phyloP scores from a whole-genome alignment of 64 coral and sea anemone genomes.

The Anthopleura sola region DNA sequence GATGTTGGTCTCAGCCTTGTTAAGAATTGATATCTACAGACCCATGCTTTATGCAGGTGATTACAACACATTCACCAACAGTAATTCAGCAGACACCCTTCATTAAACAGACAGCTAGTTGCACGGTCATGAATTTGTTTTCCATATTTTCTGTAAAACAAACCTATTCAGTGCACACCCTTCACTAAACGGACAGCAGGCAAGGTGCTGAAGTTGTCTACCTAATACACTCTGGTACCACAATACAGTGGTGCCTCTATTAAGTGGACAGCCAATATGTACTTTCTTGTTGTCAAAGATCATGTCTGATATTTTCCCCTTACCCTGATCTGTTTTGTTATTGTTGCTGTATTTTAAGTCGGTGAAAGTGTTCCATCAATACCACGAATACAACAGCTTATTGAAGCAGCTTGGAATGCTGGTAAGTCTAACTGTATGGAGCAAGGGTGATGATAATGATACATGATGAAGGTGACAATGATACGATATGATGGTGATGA shows the following conservation, averaged over 20 bases:
- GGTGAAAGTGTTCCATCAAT: constrained; percentile 94
- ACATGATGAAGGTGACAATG: not conserved
- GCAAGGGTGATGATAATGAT: not conserved
- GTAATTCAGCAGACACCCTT: too few relatives aligned
- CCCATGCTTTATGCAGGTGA: constrained; percentile 65
- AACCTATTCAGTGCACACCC: too few relatives aligned
- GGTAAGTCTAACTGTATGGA: constrained; percentile 37
- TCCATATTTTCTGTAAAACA: not conserved
- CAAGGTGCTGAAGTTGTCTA: too few relatives aligned
- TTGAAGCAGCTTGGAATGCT: constrained; percentile 81
- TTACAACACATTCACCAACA: not conserved
- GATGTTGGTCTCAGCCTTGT: constrained; percentile 86
- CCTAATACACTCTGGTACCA: too few relatives aligned
- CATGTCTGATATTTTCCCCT: too few relatives aligned
- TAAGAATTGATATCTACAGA: constrained; percentile 73
- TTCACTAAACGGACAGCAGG: too few relatives aligned
- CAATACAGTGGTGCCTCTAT: too few relatives aligned
- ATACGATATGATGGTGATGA: not conserved
- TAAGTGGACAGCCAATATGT: too few relatives aligned
- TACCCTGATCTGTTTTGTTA: constrained; percentile 41
- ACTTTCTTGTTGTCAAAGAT: too few relatives aligned
- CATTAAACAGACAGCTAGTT: too few relatives aligned
- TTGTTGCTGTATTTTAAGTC: constrained; percentile 39
- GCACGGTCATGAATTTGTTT: too few relatives aligned
- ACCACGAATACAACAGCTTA: constrained; percentile 87